Evolutionary conservation across 2,113 vertebrate genomes (phyloP), one percentile per base, ranked within the genome.

Genomic region (Verasper variegatus): DNA sequence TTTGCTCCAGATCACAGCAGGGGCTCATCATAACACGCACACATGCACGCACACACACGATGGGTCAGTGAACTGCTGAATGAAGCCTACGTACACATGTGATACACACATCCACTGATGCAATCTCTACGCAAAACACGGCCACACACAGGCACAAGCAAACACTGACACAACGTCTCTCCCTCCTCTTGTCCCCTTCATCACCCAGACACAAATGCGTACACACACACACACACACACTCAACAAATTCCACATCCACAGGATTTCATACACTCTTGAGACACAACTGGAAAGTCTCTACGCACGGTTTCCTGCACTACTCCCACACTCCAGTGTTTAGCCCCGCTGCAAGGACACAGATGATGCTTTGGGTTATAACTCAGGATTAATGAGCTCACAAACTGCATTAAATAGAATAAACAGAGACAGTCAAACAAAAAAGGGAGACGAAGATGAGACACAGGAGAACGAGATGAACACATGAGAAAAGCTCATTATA

Each of bases 231-330:
- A 83, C 62, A 64, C 65, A 83, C 64, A 65, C 67, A 6, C 71
- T 56, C 58, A 73, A 70, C 52, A 86, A 75, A 88, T 81, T 87
- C 82, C 71, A 86, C 80, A 81, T 77, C 56, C 82, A 70, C 75
- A 75, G 64, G 70, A 84, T 91, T 87, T 89, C 70, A 68, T 82
- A 65, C 71, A 71, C 89, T 85, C 89, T 82, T 40, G 81, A 89
- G 87, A 88, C 74, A 63, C 58, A 81, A 88, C 84, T 92, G 91
- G 89, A 87, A 89, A 82, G 84, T 86, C 69, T 89, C 56, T 11
- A 47, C 10, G 1, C 56, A 69, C 26, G 5, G 61, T 79, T 88
- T 88, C 87, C 81, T 69, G 77, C 77, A 63, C 56, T 74, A 79
- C 91, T 88, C 89, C 90, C 84, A 85, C 89, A 87, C 81, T 51